Evolutionary conservation across 2,797 vertebrate genomes (phyloP).

Genomic region (Toxotes lorentzi): DNA sequence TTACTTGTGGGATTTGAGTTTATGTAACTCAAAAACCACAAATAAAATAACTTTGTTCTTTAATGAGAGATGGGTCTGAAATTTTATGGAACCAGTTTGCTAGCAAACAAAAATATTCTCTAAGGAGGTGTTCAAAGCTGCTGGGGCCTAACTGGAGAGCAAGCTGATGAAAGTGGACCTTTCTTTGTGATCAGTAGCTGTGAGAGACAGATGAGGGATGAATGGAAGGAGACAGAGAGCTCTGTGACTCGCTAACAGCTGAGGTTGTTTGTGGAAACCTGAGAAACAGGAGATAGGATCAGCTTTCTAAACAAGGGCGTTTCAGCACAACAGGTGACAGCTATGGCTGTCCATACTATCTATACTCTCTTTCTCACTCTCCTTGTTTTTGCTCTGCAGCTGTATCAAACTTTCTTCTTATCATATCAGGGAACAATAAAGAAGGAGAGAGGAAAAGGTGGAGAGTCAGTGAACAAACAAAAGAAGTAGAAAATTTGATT

Average conservation of each 20-base stretch:
- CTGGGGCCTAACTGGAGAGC: slow-evolving; percentile 34
- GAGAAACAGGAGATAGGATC: slow-evolving; percentile 61
- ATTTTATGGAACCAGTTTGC: background rate
- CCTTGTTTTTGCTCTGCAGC: slow-evolving; percentile 29
- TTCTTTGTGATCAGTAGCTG: slow-evolving; percentile 41
- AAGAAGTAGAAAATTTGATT: slow-evolving; percentile 25
- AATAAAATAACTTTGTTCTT: background rate
- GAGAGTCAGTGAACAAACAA: slow-evolving; percentile 21
- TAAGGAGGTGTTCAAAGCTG: slow-evolving; percentile 27
- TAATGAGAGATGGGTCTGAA: slow-evolving; percentile 10
- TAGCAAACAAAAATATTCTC: slow-evolving; percentile 14
- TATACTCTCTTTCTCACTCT: slow-evolving; percentile 15
- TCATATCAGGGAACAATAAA: slow-evolving; percentile 47
- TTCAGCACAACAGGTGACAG: slow-evolving; percentile 74
- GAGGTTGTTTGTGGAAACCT: slow-evolving; percentile 72
- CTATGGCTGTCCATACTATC: slow-evolving; percentile 22
- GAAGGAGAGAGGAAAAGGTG: slow-evolving; percentile 41
- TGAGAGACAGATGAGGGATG: slow-evolving; percentile 51
- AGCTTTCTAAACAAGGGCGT: slow-evolving; percentile 65
- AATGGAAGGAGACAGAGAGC: slow-evolving; percentile 48
- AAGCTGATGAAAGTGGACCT: slow-evolving; percentile 51
- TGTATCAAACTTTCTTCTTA: slow-evolving; percentile 30
- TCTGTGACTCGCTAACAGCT: slow-evolving; percentile 65
- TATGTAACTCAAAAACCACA: background rate
- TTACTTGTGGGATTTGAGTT: background rate